Percentiles rank a stretch among this genome's conserved stretches.
These are phyloP conservation scores for Stegana nigrithorax DNA, from an alignment of 2,888 invertebrate genomes.

Conservation along the genomic window DNA sequence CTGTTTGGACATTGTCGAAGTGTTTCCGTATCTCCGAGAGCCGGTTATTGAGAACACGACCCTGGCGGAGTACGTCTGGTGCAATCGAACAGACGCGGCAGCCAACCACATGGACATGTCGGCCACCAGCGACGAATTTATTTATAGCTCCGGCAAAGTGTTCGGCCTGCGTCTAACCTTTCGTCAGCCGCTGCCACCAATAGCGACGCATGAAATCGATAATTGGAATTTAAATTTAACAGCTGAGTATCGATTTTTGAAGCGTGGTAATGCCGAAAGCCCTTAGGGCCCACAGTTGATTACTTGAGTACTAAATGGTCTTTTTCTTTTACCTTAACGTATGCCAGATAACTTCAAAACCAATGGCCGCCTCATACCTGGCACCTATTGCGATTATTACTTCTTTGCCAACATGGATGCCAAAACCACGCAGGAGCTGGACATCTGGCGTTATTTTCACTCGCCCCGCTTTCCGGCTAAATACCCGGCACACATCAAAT, in stretches of 20 bases:
- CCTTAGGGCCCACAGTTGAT: not conserved
- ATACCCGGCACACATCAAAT: conserved; percentile 91
- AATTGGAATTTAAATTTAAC: conserved; percentile 50
- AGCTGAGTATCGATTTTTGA: conserved; percentile 63
- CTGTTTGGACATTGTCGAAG: conserved; percentile 66
- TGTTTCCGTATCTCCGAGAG: conserved; percentile 67
- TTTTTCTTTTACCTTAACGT: not conserved
- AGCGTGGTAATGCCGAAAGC: conserved; percentile 57
- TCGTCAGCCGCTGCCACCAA: conserved; percentile 42
- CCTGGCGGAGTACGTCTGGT: conserved; percentile 63
- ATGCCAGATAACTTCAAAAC: conserved; percentile 82
- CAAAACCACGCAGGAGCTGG: conserved; percentile 60
- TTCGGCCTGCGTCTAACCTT: conserved; percentile 61
- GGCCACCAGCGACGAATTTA: conserved; percentile 45
- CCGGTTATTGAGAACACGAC: conserved; percentile 66
- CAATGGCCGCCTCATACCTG: conserved; percentile 80
- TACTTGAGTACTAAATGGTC: not conserved
- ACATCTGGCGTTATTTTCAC: conserved; percentile 82
- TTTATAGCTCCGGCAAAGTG: conserved; percentile 60
- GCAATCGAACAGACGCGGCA: conserved; percentile 39
- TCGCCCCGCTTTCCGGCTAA: conserved; percentile 96
- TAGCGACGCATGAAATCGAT: not conserved
- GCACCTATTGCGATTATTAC: conserved; percentile 87
- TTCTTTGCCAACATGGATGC: conserved; percentile 76
- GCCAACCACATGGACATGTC: not conserved